These are phyloP conservation scores for Atherinosoma microstoma DNA, from an alignment of 2,797 vertebrate species.

Conservation along the genomic window DNA sequence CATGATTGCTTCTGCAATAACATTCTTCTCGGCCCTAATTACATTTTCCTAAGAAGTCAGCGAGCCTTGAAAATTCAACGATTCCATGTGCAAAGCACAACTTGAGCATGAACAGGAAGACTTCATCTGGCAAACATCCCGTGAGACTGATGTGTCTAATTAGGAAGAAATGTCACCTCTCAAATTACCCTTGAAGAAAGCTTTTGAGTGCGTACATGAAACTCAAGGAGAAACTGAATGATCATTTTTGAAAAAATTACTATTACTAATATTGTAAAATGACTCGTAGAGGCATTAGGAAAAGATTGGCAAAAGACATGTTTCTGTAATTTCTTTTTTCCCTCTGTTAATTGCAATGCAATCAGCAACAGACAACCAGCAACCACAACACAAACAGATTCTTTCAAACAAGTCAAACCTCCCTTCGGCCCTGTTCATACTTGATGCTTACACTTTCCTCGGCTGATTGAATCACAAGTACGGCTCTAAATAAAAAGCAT, in stretches of 20 bases:
- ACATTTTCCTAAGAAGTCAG: conserved; percentile 44
- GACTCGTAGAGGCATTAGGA: background rate
- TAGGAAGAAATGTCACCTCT: conserved; percentile 30
- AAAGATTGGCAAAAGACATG: background rate
- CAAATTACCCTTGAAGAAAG: conserved; percentile 8
- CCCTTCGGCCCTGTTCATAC: background rate
- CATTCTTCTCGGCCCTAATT: conserved; percentile 52
- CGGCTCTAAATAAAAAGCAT: background rate
- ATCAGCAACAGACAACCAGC: background rate
- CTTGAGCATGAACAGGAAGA: conserved; percentile 26
- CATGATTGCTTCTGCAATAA: conserved; percentile 61
- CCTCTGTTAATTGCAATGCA: background rate
- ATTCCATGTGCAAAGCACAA: conserved; percentile 24
- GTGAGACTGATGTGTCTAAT: conserved; percentile 43
- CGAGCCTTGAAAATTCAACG: conserved; percentile 37
- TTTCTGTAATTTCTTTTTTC: background rate
- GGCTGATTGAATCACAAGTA: background rate
- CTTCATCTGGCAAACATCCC: conserved; percentile 13
- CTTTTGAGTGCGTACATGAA: conserved; percentile 11
- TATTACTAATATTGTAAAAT: background rate
- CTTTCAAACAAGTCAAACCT: too few relatives aligned
- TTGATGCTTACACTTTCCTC: background rate
- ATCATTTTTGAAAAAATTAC: too few relatives aligned
- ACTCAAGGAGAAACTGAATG: conserved; percentile 9
- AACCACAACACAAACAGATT: too few relatives aligned